Percentiles rank a stretch among this genome's conserved stretches.
phyloP scores from a whole-genome alignment of 2,113 vertebrate species.

The cattle (Bos taurus) region ARS-UCD2.0 NC_037343.1:48344501-48345000 shows the following conservation, averaged over 20 bases:
- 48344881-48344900: neutral
- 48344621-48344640: neutral
- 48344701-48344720: neutral
- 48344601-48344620: neutral
- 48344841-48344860: too few relatives aligned
- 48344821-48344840: neutral
- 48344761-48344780: neutral
- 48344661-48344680: neutral
- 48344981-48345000: neutral
- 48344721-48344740: neutral
- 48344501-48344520: neutral
- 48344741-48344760: neutral
- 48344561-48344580: neutral
- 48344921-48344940: neutral
- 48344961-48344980: neutral
- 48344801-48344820: neutral
- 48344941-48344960: neutral
- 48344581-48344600: neutral
- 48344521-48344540: neutral
- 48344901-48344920: neutral
- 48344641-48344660: neutral
- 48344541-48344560: neutral
- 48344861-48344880: neutral
- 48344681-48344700: neutral
- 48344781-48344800: neutral